A percentile compares a stretch with the other conserved stretches of the same genome.
These are phyloP conservation scores for Champsocephalus gunnari DNA, from an alignment of 2,797 vertebrate species.

Conservation along the genomic window DNA sequence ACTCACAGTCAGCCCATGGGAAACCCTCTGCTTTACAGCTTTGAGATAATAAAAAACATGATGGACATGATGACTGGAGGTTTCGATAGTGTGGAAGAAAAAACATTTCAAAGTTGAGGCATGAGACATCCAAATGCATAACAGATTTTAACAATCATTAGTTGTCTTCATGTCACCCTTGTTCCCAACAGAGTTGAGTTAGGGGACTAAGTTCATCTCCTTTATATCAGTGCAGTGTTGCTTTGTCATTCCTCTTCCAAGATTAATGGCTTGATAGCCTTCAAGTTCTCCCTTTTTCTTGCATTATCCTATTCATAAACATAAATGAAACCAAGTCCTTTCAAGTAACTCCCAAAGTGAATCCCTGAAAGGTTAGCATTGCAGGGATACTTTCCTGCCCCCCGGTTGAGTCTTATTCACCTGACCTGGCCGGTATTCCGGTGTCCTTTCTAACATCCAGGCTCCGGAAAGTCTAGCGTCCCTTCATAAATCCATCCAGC, in stretches of 20 bases:
- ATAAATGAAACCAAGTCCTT: slow-evolving; percentile 64
- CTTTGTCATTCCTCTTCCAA: slow-evolving; percentile 52
- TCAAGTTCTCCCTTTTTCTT: slow-evolving; percentile 48
- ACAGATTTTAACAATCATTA: slow-evolving; percentile 67
- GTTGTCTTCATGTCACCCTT: slow-evolving; percentile 53
- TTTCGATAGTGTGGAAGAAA: slow-evolving; percentile 54
- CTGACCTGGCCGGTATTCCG: slow-evolving; percentile 17
- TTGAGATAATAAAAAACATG: slow-evolving; percentile 26
- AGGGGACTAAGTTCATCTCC: slow-evolving; percentile 52
- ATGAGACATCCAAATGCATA: slow-evolving; percentile 74
- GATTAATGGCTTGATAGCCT: slow-evolving; percentile 42
- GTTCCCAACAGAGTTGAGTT: slow-evolving; percentile 57
- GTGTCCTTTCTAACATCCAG: slow-evolving; percentile 29
- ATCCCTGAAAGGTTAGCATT: slow-evolving; percentile 72
- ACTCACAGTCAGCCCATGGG: slow-evolving; percentile 19
- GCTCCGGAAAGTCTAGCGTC: slow-evolving; percentile 84
- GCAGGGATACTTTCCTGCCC: slow-evolving; percentile 41
- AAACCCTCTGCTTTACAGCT: slow-evolving; percentile 24
- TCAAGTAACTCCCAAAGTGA: slow-evolving; percentile 55
- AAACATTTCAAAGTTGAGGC: slow-evolving; percentile 51
- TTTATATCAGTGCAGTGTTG: slow-evolving; percentile 68
- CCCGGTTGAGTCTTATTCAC: slow-evolving; percentile 33
- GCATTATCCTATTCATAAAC: slow-evolving; percentile 45
- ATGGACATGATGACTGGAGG: slow-evolving; percentile 34
- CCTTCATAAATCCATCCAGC: slow-evolving; percentile 95